phyloP scores from a whole-genome alignment of 2,113 vertebrate species.

The Neodontobutis hainanensis region DNA sequence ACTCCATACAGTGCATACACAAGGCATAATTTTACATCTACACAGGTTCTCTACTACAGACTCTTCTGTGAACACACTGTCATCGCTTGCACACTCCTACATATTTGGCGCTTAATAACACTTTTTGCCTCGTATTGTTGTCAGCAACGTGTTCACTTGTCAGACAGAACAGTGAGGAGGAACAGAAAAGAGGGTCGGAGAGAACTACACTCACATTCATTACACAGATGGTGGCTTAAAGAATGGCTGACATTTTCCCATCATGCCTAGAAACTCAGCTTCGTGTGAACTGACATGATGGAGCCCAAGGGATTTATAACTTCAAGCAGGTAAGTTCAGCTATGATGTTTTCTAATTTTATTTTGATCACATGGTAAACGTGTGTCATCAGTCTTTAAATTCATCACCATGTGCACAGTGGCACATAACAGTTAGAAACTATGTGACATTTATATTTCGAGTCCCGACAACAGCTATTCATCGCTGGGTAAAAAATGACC shows the following conservation, averaged over 20 bases:
- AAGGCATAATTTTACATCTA: conserved; percentile 21
- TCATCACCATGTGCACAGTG: not conserved
- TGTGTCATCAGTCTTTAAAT: conserved; percentile 37
- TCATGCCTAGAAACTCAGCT: conserved; percentile 53
- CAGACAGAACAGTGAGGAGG: conserved; percentile 41
- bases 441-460: no score
- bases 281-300: conserved; percentile 53
- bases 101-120: conserved; percentile 54
- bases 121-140: conserved; percentile 54
- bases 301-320: conserved; percentile 53
- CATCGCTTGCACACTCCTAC: conserved; percentile 42
- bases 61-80: conserved; percentile 22
- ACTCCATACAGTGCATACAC: conserved; percentile 3
- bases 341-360: conserved; percentile 41
- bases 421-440: not conserved
- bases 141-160: conserved; percentile 57
- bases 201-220: conserved; percentile 56
- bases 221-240: conserved; percentile 59
- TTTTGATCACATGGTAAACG: conserved; percentile 15
- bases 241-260: conserved; percentile 62
- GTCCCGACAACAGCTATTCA: not conserved
- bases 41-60: conserved; percentile 10
- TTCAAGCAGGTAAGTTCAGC: conserved; percentile 55
- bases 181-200: conserved; percentile 46
- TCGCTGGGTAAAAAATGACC: conserved; percentile 44